A percentile compares a stretch with the other conserved stretches of the same genome.
phyloP scores from a whole-genome alignment of 2,113 vertebrate genomes.

The Siniperca chuatsi region DNA sequence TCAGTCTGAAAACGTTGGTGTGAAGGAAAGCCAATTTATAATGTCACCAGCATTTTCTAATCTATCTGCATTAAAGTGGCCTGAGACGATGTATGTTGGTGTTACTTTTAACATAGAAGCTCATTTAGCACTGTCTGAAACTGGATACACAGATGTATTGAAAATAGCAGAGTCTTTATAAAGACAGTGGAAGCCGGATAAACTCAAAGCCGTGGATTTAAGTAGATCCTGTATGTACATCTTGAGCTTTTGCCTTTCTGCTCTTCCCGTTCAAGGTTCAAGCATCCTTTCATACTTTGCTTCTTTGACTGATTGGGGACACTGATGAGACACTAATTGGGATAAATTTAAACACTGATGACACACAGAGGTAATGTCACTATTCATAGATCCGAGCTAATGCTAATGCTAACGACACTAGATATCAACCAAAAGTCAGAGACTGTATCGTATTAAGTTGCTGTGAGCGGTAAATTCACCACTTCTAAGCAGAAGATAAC shows the following conservation, averaged over 20 bases:
- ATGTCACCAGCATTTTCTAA: no score
- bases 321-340: conserved; percentile 26
- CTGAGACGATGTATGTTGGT: background rate
- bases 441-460: no score
- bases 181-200: background rate
- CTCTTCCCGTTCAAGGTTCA: background rate
- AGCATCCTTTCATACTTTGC: background rate
- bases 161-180: background rate
- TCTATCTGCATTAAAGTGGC: background rate
- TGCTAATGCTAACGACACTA: no score
- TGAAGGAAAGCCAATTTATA: no score
- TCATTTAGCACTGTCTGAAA: background rate
- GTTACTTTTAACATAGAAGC: background rate
- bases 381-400: conserved; percentile 1
- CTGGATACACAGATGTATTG: no score
- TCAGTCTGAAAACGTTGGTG: no score
- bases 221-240: background rate
- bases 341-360: conserved; percentile 26
- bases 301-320: conserved; percentile 15
- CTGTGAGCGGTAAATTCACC: no score
- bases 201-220: background rate
- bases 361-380: conserved; percentile 44
- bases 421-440: no score
- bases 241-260: background rate
- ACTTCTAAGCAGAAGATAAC: no score